phyloP scores from a whole-genome alignment of 2,113 vertebrate genomes.

The Heterochromis multidens region DNA sequence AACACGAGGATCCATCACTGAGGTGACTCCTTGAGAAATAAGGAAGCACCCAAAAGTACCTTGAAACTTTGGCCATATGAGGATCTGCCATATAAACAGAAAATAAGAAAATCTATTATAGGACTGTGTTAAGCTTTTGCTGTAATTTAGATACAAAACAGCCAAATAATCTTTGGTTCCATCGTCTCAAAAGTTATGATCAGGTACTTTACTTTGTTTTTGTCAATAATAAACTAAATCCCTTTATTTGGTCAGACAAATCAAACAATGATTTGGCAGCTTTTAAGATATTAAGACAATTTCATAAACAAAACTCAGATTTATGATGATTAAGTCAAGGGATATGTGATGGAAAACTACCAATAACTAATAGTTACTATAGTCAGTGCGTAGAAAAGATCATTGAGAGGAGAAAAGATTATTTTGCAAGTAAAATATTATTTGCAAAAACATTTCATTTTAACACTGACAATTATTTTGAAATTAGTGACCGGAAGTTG shows the following conservation, averaged over 20 bases:
- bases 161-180: background rate
- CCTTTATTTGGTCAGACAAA: background rate
- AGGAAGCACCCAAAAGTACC: background rate
- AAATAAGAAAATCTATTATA: background rate
- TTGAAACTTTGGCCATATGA: background rate
- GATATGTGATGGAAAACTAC: background rate
- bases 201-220: background rate
- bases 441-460: background rate
- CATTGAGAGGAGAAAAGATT: background rate
- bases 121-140: background rate
- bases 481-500: background rate
- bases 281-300: background rate
- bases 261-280: background rate
- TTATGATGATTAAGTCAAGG: background rate
- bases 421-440: background rate
- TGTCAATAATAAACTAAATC: background rate
- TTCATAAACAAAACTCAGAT: background rate
- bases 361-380: background rate
- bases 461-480: slow-evolving; percentile 18
- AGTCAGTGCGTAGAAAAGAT: background rate
- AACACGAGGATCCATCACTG: too few species aligned
- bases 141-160: background rate
- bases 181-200: too few species aligned
- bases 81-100: background rate
- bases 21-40: background rate